phyloP scores from a whole-genome alignment of 2,113 vertebrate species.

The Tringa solitaria region DNA sequence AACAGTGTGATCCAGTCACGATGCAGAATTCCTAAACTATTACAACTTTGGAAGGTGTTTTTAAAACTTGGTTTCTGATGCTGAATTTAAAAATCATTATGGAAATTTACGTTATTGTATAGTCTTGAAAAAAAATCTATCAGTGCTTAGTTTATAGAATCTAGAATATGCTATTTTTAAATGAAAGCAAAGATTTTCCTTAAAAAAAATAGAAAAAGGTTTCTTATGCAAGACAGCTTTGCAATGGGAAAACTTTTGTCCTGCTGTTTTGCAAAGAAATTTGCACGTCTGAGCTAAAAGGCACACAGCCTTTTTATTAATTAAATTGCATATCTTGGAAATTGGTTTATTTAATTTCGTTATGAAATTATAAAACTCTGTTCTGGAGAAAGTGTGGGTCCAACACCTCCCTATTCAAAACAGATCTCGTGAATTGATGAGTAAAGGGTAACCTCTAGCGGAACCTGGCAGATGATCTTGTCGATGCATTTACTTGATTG shows the following conservation, averaged over 20 bases:
- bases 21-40: not conserved
- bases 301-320: not conserved
- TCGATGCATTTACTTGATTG: not conserved
- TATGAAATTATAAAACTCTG: not conserved
- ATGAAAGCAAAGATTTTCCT: not conserved
- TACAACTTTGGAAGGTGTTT: not conserved
- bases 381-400: not conserved
- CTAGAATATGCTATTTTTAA: not conserved
- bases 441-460: not conserved
- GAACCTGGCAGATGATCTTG: not conserved
- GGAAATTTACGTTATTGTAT: not conserved
- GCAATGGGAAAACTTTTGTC: not conserved
- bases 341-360: not conserved
- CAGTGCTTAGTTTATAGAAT: not conserved
- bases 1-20: accelerated
- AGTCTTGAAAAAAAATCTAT: not conserved
- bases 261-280: not conserved
- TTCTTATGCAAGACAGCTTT: not conserved
- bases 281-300: not conserved
- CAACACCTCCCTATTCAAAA: accelerated
- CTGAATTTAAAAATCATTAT: not conserved
- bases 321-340: not conserved
- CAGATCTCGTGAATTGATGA: not conserved
- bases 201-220: not conserved
- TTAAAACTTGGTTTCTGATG: not conserved